phyloP scores from a whole-genome alignment of 2,888 invertebrate species.

The Pristionchus arcanus region DNA sequence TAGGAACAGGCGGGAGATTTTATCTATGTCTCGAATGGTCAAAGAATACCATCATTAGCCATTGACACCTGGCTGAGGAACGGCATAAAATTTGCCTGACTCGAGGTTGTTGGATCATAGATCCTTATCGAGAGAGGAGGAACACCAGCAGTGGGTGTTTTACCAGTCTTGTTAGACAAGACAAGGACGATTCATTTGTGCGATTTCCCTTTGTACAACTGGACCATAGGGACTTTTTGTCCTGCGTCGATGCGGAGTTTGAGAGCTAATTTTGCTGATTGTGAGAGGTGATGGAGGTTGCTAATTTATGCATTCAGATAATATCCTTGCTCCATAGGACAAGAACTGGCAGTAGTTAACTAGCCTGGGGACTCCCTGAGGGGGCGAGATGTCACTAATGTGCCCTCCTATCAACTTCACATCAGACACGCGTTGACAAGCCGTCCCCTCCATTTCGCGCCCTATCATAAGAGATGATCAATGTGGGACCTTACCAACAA shows the following conservation, averaged over 20 bases:
- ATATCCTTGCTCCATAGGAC: background rate
- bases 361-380: slow-evolving; percentile 29
- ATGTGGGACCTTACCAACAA: background rate
- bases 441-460: slow-evolving; percentile 15
- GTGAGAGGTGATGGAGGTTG: background rate
- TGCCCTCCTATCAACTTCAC: slow-evolving; percentile 13
- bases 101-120: slow-evolving; percentile 43
- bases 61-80: slow-evolving; percentile 34
- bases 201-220: background rate
- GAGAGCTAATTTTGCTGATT: background rate
- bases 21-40: background rate
- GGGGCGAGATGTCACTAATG: slow-evolving; percentile 31
- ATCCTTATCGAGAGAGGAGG: slow-evolving; percentile 1
- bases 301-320: background rate
- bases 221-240: background rate
- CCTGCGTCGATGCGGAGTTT: background rate
- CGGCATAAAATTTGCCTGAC: slow-evolving; percentile 15
- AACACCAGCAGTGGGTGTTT: slow-evolving; percentile 13
- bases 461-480: slow-evolving; percentile 3
- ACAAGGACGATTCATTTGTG: background rate
- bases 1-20: slow-evolving; percentile 37
- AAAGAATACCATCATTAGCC: slow-evolving; percentile 37
- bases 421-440: slow-evolving; percentile 27
- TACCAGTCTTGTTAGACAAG: slow-evolving; percentile 1
- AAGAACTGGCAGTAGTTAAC: background rate